A percentile compares a stretch with the other conserved stretches of the same genome.
phyloP scores from a whole-genome alignment of 2,888 invertebrate species.

The Sericinus montela region DNA sequence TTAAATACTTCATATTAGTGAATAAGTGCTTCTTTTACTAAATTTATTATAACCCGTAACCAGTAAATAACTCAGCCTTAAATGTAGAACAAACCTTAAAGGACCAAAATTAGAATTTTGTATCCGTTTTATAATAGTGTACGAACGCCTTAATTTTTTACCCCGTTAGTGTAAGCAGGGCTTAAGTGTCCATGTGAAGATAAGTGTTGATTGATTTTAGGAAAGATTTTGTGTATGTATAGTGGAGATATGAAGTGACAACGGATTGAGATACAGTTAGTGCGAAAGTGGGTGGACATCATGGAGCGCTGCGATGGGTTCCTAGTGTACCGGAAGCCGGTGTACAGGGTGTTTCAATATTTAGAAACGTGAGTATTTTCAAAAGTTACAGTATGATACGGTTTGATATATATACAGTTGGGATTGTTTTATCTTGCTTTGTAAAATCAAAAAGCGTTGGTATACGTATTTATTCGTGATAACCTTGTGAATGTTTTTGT shows the following conservation, averaged over 20 bases:
- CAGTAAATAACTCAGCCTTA: slow-evolving; percentile 58
- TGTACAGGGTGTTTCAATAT: slow-evolving; percentile 90
- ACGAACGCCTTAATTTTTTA: slow-evolving; percentile 66
- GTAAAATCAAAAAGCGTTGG: too few relatives aligned
- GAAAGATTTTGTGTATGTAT: slow-evolving; percentile 23
- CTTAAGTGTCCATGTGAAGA: slow-evolving; percentile 25
- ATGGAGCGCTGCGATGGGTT: slow-evolving; percentile 89
- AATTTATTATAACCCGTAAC: slow-evolving; percentile 48
- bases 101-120: slow-evolving; percentile 69
- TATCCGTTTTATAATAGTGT: slow-evolving; percentile 51
- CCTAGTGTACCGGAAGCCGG: slow-evolving; percentile 88
- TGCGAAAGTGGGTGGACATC: slow-evolving; percentile 41
- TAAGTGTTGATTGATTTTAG: slow-evolving; percentile 10
- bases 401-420: too few relatives aligned
- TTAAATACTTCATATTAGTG: slow-evolving; percentile 50
- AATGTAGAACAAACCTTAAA: slow-evolving; percentile 55
- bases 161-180: slow-evolving; percentile 31
- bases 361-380: slow-evolving; percentile 86
- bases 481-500: too few relatives aligned
- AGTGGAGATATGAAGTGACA: slow-evolving; percentile 32
- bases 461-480: too few relatives aligned
- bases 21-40: slow-evolving; percentile 62
- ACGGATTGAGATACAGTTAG: slow-evolving; percentile 20
- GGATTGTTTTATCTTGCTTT: too few relatives aligned
- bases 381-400: neutral